Percentiles rank a stretch among this genome's conserved stretches.
Evolutionary conservation across 1,140 invertebrate genomes (phyloP).

Genomic region (Periplaneta americana): DNA sequence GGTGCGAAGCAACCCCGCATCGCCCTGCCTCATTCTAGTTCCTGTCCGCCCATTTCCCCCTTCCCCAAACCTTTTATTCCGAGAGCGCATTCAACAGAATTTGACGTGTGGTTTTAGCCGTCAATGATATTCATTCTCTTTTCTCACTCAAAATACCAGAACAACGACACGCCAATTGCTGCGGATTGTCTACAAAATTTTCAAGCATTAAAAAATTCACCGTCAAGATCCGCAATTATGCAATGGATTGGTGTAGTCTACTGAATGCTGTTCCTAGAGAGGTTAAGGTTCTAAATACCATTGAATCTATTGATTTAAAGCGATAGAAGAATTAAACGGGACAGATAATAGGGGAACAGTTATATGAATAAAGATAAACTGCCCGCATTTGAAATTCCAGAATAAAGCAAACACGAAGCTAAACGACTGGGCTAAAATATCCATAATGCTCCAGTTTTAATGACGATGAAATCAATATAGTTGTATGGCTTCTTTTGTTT

Average conservation of each 20-base stretch:
- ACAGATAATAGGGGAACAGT: no score
- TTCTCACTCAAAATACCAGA: neutral
- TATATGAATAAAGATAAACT: no score
- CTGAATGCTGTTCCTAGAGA: neutral
- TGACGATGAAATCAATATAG: no score
- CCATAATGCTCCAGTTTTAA: no score
- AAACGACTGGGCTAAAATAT: no score
- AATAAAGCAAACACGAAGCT: no score
- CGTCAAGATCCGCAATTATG: neutral
- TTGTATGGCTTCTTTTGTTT: no score
- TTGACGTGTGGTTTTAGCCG: neutral
- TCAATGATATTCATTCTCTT: neutral
- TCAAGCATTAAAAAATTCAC: neutral
- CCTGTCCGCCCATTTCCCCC: neutral
- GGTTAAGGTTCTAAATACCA: neutral
- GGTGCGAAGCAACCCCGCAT: no score
- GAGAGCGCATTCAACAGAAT: neutral
- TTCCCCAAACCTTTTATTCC: neutral
- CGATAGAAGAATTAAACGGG: no score
- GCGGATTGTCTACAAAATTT: neutral
- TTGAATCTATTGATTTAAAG: no score
- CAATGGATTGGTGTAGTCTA: neutral
- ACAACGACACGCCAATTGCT: neutral
- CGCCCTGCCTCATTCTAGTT: neutral
- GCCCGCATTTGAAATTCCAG: no score